phyloP scores from a whole-genome alignment of 2,113 vertebrate genomes.

The Tringa solitaria region DNA sequence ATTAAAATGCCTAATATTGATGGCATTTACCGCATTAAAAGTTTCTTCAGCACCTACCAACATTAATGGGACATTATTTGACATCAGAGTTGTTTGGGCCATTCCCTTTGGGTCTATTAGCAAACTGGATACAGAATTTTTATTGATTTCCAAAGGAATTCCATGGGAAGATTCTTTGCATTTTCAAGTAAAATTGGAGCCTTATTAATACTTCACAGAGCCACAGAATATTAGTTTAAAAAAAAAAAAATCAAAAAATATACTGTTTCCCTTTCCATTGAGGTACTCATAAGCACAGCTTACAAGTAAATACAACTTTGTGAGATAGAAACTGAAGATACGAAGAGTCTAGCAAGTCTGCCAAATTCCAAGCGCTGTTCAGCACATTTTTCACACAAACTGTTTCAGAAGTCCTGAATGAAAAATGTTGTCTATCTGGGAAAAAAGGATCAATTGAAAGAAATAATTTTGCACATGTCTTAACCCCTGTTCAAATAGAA shows the following conservation, averaged over 20 bases:
- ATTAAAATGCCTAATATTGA: neutral
- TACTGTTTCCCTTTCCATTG: neutral
- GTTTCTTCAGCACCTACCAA: neutral
- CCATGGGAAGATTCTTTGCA: neutral
- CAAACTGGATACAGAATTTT: neutral
- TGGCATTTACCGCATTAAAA: neutral
- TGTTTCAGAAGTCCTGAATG: neutral
- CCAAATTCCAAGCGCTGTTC: neutral
- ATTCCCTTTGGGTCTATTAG: neutral
- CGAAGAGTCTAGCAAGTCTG: neutral
- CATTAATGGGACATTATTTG: neutral
- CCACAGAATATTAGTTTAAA: neutral
- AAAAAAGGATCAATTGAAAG: neutral
- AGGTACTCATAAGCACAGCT: neutral
- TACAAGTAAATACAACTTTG: neutral
- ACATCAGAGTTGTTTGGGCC: neutral
- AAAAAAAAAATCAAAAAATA: neutral
- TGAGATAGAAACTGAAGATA: neutral
- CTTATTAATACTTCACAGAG: neutral
- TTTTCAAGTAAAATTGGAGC: neutral
- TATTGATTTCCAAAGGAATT: neutral
- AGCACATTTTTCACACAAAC: neutral
- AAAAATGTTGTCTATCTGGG: neutral
- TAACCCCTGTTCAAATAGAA: neutral
- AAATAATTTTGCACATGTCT: neutral